These are phyloP conservation scores for Zosterops borbonicus DNA, from an alignment of 2,113 vertebrate species.

Conservation along the genomic window DNA sequence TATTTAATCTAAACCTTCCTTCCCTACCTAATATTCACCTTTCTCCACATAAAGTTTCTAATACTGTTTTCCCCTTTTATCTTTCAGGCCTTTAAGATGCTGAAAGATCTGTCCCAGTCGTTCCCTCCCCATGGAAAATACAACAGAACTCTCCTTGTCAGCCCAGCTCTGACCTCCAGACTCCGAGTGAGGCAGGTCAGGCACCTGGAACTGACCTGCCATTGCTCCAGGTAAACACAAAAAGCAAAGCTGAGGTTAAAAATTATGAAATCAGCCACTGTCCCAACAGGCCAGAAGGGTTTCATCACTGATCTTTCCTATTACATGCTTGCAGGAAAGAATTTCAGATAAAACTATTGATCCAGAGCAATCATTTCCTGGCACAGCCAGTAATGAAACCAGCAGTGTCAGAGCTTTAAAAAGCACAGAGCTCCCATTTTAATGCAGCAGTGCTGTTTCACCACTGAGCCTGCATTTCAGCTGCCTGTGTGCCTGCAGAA, in stretches of 20 bases:
- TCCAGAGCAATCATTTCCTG: not conserved
- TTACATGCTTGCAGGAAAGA: not conserved
- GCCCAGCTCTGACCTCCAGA: not conserved
- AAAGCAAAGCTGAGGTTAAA: not conserved
- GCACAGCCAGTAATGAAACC: not conserved
- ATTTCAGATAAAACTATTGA: not conserved
- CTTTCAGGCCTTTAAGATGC: not conserved
- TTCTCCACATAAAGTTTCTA: not conserved
- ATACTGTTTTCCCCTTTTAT: not conserved
- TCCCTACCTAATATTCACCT: not conserved
- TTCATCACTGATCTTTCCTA: not conserved
- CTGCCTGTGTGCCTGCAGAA: not conserved
- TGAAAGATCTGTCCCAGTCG: not conserved
- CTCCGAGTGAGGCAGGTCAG: not conserved
- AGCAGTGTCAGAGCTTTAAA: not conserved
- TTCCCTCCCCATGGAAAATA: rapidly evolving
- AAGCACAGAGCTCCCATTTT: not conserved
- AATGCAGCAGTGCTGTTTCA: not conserved
- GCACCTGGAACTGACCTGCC: not conserved
- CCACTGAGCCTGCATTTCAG: not conserved
- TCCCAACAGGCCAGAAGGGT: not conserved
- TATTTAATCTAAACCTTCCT: not conserved
- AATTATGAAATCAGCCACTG: not conserved
- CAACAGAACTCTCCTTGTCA: not conserved
- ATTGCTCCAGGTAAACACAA: not conserved